Percentiles rank a stretch among this genome's conserved stretches.
These are phyloP conservation scores for Anticlea derivata DNA, from an alignment of 2,888 invertebrate species.

Conservation along the genomic window DNA sequence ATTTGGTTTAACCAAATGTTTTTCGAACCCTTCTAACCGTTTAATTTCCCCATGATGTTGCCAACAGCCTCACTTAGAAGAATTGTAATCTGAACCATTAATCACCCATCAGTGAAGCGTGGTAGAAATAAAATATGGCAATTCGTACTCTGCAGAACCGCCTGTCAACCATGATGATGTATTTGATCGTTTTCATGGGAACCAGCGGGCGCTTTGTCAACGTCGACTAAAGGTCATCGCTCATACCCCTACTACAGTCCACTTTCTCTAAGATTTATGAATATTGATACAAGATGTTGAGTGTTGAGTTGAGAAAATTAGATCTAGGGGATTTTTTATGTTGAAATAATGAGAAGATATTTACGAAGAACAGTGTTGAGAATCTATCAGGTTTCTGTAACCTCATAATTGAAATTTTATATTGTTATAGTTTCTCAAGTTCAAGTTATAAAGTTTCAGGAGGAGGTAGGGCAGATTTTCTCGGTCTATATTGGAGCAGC, in stretches of 20 bases:
- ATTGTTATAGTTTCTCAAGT: too few species aligned
- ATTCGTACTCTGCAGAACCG: conserved; percentile 72
- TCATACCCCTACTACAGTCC: conserved; percentile 55
- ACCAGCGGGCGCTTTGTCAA: conserved; percentile 78
- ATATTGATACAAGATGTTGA: conserved; percentile 48
- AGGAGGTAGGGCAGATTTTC: too few species aligned
- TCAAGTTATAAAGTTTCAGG: too few species aligned
- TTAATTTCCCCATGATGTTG: conserved; percentile 32
- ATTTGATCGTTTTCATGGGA: conserved; percentile 82
- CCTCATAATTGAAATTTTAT: too few species aligned
- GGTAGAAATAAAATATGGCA: conserved; percentile 81
- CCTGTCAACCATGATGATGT: conserved; percentile 78
- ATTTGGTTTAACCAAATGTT: conserved; percentile 6
- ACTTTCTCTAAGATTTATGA: conserved; percentile 51
- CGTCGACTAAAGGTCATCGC: conserved; percentile 77
- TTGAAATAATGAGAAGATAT: not conserved
- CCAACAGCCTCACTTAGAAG: conserved; percentile 37
- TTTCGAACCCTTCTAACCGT: conserved; percentile 27
- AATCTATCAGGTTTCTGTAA: not conserved
- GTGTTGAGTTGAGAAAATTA: conserved; percentile 21
- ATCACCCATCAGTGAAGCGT: conserved; percentile 73
- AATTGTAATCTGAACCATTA: conserved; percentile 62
- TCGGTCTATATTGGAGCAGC: too few species aligned
- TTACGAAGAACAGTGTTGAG: too few species aligned
- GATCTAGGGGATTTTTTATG: conserved; percentile 6